A percentile compares a stretch with the other conserved stretches of the same genome.
These are phyloP conservation scores for Chrysocyon brachyurus DNA, from an alignment of 2,797 vertebrate species.

Conservation along the genomic window DNA sequence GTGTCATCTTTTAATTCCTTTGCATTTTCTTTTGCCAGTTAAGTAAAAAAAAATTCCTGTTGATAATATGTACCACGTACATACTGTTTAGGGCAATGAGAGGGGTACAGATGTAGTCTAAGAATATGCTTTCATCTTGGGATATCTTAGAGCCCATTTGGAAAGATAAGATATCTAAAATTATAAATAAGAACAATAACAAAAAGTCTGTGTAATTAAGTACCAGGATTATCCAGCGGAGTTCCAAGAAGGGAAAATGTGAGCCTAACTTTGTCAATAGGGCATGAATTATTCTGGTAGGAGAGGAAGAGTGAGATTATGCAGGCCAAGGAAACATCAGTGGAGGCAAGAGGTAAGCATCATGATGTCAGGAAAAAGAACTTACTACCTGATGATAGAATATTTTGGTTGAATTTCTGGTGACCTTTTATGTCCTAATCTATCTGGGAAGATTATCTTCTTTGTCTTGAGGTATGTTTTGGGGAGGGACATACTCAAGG, in stretches of 20 bases:
- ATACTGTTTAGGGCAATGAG: background rate
- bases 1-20: background rate
- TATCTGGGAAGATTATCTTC: background rate
- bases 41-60: background rate
- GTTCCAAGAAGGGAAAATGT: background rate
- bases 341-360: background rate
- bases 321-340: background rate
- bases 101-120: background rate
- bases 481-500: background rate
- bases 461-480: constrained; percentile 51
- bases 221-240: background rate
- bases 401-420: background rate
- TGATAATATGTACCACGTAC: background rate
- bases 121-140: background rate
- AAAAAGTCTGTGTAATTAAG: background rate
- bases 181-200: constrained; percentile 14
- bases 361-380: background rate
- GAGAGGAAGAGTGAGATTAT: background rate
- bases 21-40: background rate
- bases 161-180: background rate
- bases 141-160: constrained; percentile 15
- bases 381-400: background rate
- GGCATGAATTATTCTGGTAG: background rate
- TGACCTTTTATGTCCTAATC: background rate
- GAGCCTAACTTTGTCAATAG: background rate